Evolutionary conservation across 1,140 invertebrate genomes (phyloP).

Genomic region (Euglossa dilemma): DNA sequence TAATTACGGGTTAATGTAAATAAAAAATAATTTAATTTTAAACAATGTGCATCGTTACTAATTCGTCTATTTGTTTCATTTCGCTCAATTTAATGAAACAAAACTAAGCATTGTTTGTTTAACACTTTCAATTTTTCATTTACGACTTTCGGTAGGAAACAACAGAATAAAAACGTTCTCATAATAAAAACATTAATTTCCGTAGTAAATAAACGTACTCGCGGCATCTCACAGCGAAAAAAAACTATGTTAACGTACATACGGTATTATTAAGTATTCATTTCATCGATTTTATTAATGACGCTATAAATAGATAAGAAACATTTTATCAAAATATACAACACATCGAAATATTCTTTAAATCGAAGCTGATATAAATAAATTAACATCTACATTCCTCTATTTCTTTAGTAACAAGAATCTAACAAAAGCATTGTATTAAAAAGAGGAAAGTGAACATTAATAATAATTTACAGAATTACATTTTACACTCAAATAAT

Average conservation of each 20-base stretch:
- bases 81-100: background rate
- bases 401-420: slow-evolving; percentile 1
- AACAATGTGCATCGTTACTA: background rate
- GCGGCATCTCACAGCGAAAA: slow-evolving; percentile 44
- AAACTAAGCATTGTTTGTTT: background rate
- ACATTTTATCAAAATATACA: slow-evolving; percentile 49
- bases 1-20: slow-evolving; percentile 27
- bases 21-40: background rate
- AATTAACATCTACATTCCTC: slow-evolving; percentile 29
- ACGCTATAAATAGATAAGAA: slow-evolving; percentile 36
- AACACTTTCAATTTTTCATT: background rate
- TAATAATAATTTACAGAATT: slow-evolving; percentile 45
- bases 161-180: slow-evolving; percentile 12
- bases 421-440: slow-evolving; percentile 18
- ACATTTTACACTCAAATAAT: background rate
- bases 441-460: background rate
- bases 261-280: slow-evolving; percentile 14
- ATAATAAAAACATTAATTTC: slow-evolving; percentile 5
- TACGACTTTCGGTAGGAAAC: background rate
- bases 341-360: slow-evolving; percentile 8
- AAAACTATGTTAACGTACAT: slow-evolving; percentile 23
- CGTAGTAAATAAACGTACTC: slow-evolving; percentile 16
- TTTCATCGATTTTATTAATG: background rate
- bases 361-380: slow-evolving; percentile 36
- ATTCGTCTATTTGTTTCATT: slow-evolving; percentile 1